A percentile compares a stretch with the other conserved stretches of the same genome.
These are phyloP conservation scores for Protonemura montana DNA, from an alignment of 2,888 invertebrate species.

Conservation along the genomic window DNA sequence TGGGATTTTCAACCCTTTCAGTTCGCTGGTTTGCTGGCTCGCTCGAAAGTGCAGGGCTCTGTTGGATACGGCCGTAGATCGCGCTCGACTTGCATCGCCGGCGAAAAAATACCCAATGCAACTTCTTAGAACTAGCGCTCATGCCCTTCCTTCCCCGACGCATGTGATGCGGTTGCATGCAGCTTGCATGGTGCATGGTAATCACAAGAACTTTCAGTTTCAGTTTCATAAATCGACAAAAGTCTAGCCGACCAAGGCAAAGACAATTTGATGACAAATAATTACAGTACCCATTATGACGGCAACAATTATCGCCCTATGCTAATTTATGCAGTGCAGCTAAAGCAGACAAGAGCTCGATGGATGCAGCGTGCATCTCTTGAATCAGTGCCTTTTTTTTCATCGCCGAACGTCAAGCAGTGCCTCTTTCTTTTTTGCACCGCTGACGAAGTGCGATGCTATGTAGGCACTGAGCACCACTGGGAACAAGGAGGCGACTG, in stretches of 20 bases:
- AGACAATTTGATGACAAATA: not conserved
- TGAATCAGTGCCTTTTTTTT: not conserved
- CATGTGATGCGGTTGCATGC: not conserved
- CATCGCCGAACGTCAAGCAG: not conserved
- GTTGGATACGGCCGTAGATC: not conserved
- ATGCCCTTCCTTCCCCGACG: not conserved
- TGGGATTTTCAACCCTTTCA: conserved; percentile 9
- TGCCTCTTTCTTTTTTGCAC: not conserved
- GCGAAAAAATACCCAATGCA: not conserved
- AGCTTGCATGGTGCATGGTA: not conserved
- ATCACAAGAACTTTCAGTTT: not conserved
- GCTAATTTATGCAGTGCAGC: not conserved
- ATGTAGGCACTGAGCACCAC: not conserved
- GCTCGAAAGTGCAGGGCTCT: not conserved
- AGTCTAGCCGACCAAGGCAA: not conserved
- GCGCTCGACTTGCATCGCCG: not conserved
- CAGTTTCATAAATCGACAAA: not conserved
- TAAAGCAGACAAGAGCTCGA: not conserved
- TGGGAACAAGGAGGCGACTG: not conserved
- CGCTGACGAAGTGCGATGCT: not conserved
- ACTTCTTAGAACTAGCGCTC: not conserved
- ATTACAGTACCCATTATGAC: not conserved
- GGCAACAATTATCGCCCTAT: not conserved
- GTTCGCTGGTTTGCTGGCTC: not conserved
- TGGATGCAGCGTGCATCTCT: not conserved